Evolutionary conservation across 2,888 invertebrate genomes (phyloP).

Genomic region (Caradrina kadenii): DNA sequence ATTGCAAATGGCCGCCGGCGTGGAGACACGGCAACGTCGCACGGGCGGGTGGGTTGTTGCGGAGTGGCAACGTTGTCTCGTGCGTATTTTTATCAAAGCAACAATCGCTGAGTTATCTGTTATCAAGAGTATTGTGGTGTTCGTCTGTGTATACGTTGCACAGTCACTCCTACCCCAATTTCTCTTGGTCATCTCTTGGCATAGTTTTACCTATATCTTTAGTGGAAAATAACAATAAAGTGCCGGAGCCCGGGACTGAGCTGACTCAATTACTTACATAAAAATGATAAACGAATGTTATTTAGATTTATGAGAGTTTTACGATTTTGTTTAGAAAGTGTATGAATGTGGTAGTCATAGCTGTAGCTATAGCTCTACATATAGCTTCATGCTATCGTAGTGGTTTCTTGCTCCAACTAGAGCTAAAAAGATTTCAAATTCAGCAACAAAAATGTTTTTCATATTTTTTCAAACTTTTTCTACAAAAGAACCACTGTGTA

Average conservation of each 20-base stretch:
- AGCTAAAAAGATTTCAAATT: too few species aligned
- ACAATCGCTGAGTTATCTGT: constrained; percentile 77
- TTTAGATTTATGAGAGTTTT: constrained; percentile 52
- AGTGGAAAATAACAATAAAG: constrained; percentile 60
- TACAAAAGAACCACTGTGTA: neutral
- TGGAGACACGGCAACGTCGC: constrained; percentile 80
- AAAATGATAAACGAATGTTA: constrained; percentile 44
- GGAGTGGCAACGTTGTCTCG: constrained; percentile 80
- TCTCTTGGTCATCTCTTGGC: constrained; percentile 32
- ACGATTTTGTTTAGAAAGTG: constrained; percentile 51
- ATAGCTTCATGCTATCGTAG: too few species aligned
- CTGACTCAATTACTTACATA: constrained; percentile 56
- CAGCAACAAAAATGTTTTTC: too few species aligned
- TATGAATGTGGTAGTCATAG: constrained; percentile 8
- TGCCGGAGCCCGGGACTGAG: constrained; percentile 65
- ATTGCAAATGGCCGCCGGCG: constrained; percentile 84
- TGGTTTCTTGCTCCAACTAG: too few species aligned
- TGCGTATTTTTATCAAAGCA: constrained; percentile 85
- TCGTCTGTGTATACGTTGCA: constrained; percentile 53
- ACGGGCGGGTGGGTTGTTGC: constrained; percentile 53
- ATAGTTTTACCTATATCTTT: constrained; percentile 38
- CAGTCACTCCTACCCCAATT: constrained; percentile 29
- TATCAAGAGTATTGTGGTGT: constrained; percentile 71
- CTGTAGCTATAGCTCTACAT: neutral
- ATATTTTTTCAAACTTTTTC: neutral